These are phyloP conservation scores for Coremacera marginata DNA, from an alignment of 2,888 invertebrate species.

Conservation along the genomic window DNA sequence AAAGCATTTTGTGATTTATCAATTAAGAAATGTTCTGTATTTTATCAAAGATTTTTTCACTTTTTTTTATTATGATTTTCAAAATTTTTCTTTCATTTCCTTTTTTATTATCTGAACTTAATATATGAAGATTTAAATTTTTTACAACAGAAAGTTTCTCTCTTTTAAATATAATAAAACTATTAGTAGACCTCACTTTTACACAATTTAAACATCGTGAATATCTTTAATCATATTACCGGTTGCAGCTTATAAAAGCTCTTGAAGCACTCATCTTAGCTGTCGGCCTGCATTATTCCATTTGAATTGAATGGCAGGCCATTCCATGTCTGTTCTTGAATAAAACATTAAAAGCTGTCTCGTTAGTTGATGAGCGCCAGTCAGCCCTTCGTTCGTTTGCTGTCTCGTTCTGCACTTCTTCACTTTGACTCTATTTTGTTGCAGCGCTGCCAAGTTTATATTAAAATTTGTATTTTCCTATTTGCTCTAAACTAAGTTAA, in stretches of 20 bases:
- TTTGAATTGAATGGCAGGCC: neutral
- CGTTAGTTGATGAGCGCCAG: neutral
- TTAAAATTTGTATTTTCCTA: constrained; percentile 6
- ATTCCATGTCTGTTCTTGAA: constrained; percentile 10
- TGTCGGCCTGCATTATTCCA: too few relatives aligned
- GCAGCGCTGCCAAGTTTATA: neutral
- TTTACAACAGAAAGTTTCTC: too few relatives aligned
- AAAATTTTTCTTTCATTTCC: too few relatives aligned
- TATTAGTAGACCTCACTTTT: too few relatives aligned
- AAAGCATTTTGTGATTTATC: constrained; percentile 28
- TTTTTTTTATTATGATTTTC: too few relatives aligned
- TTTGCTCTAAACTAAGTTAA: constrained; percentile 13
- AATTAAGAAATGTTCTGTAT: neutral
- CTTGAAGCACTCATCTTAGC: too few relatives aligned
- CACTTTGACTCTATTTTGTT: neutral
- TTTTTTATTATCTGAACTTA: too few relatives aligned
- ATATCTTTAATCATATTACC: too few relatives aligned
- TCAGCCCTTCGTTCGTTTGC: neutral
- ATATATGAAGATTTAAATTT: too few relatives aligned
- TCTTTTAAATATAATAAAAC: too few relatives aligned
- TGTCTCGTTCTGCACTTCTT: neutral
- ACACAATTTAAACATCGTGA: too few relatives aligned
- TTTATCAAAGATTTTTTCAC: neutral
- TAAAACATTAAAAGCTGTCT: constrained; percentile 5
- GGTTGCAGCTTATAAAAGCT: too few relatives aligned